Percentiles rank a stretch among this genome's conserved stretches.
phyloP scores from a whole-genome alignment of 2,113 vertebrate species.

The Cacatua alba region DNA sequence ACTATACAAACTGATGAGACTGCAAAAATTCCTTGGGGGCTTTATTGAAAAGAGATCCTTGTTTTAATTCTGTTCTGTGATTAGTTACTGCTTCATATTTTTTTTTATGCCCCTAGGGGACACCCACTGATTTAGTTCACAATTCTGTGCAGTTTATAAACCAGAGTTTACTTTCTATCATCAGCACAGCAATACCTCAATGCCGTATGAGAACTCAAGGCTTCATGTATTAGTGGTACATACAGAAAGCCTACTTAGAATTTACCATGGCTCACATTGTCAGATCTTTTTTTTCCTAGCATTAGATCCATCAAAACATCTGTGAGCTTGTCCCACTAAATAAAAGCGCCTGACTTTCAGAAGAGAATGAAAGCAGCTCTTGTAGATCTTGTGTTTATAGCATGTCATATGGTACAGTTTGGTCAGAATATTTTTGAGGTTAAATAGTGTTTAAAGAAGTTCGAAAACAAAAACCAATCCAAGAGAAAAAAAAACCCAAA shows the following conservation, averaged over 20 bases:
- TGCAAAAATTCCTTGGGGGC: neutral
- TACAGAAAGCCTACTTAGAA: slow-evolving; percentile 28
- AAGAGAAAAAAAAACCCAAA: slow-evolving; percentile 5
- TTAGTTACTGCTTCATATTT: neutral
- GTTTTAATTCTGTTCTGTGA: neutral
- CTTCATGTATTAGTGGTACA: neutral
- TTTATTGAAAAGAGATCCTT: slow-evolving; percentile 11
- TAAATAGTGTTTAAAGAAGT: slow-evolving; percentile 44
- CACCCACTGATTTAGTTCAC: neutral
- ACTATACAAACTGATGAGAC: neutral
- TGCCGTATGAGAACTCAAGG: neutral
- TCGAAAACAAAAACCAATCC: slow-evolving; percentile 56
- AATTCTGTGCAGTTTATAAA: neutral
- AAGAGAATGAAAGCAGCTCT: slow-evolving; percentile 34
- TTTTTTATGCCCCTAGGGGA: neutral
- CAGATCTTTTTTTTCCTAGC: neutral
- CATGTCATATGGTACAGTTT: slow-evolving; percentile 51
- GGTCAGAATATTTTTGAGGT: slow-evolving; percentile 54
- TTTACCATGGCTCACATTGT: neutral
- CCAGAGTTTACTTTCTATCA: neutral
- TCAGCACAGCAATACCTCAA: neutral
- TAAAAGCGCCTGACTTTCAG: slow-evolving; percentile 33
- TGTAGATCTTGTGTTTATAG: slow-evolving; percentile 36
- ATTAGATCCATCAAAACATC: neutral
- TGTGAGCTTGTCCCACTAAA: slow-evolving; percentile 10